Conservation (phyloP, 1,140 invertebrate species). For the Galendromus occidentalis region DNA sequence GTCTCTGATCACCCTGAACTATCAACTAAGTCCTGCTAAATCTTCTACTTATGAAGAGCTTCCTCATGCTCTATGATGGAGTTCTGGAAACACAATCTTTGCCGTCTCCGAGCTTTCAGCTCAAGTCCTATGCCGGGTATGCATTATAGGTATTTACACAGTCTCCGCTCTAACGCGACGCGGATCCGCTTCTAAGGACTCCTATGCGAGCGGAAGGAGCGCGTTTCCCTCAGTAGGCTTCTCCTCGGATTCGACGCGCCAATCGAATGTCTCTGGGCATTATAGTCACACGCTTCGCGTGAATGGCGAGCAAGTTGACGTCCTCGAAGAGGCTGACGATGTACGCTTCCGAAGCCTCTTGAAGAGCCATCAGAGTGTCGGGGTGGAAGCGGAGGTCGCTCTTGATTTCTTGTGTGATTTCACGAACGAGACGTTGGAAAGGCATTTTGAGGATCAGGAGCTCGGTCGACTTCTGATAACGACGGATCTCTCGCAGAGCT, state of each 20-base stretch:
- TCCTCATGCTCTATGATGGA: no score
- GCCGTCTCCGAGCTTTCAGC: no score
- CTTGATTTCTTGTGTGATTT: conserved; percentile 60
- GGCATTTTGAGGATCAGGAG: conserved; percentile 39
- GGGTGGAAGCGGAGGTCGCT: conserved; percentile 59
- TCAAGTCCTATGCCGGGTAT: no score
- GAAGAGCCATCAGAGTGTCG: conserved; percentile 48
- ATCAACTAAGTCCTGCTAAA: no score
- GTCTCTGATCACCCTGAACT: no score
- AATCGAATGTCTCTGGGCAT: conserved; percentile 91
- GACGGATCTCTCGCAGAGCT: conserved; percentile 35
- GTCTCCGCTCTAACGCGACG: not conserved
- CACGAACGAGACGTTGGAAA: conserved; percentile 33
- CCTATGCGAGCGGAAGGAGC: not conserved
- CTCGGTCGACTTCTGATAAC: conserved; percentile 47
- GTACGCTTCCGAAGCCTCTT: conserved; percentile 73
- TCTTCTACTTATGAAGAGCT: no score
- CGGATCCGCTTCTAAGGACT: not conserved
- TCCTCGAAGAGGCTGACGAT: conserved; percentile 71
- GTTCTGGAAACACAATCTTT: no score
- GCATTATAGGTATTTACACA: no score
- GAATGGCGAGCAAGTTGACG: conserved; percentile 80
- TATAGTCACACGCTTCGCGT: conserved; percentile 81
- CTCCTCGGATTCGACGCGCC: conserved; percentile 42
- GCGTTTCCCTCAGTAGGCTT: not conserved